phyloP scores from a whole-genome alignment of 2,113 vertebrate species.

The Lynx canadensis region DNA sequence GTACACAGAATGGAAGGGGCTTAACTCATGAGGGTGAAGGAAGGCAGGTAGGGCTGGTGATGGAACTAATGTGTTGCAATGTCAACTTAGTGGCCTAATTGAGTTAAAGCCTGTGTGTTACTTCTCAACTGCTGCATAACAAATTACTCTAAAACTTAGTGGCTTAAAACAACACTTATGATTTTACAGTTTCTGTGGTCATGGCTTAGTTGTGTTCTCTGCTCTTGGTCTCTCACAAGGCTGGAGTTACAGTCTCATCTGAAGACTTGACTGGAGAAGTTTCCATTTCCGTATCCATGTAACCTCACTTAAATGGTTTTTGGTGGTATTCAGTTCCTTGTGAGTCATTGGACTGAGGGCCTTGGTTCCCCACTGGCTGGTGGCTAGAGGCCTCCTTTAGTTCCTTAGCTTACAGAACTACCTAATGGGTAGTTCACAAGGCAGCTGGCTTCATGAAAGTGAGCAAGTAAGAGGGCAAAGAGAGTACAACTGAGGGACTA shows the following conservation, averaged over 20 bases:
- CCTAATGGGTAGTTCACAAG: neutral
- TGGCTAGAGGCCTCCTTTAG: neutral
- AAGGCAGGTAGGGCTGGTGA: neutral
- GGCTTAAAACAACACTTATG: neutral
- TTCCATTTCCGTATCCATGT: neutral
- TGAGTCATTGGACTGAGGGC: neutral
- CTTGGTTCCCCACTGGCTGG: neutral
- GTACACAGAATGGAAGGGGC: neutral
- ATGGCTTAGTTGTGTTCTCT: neutral
- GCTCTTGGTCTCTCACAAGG: neutral
- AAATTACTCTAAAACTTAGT: neutral
- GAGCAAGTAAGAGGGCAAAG: neutral
- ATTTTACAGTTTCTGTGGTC: neutral
- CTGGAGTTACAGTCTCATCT: neutral
- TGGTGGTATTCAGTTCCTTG: neutral
- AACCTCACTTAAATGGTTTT: neutral
- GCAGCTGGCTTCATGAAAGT: neutral
- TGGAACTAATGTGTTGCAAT: neutral
- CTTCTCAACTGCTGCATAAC: neutral
- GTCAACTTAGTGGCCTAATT: neutral
- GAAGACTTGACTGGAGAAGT: neutral
- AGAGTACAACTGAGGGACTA: neutral
- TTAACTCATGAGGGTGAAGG: neutral
- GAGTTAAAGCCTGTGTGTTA: neutral
- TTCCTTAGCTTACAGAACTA: neutral